Evolutionary conservation across 2,888 invertebrate genomes (phyloP), one percentile per base, ranked within the genome.

Genomic region (Macrosoma leucophasiata): DNA sequence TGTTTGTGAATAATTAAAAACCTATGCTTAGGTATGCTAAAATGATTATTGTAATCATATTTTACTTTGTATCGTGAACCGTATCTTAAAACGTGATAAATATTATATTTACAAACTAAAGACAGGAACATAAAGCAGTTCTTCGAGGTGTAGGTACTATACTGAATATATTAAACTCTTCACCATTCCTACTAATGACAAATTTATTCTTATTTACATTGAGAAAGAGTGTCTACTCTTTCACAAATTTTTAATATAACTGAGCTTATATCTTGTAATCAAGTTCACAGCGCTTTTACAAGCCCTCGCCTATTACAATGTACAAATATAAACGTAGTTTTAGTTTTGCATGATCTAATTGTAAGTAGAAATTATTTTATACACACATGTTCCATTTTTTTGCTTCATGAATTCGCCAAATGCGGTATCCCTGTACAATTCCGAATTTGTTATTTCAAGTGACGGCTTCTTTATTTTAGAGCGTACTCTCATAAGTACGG

Each of bases 101-200:
- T 72, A 72, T 58, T 73, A 65, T 57, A 68, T 79, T 81, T 81
- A 70, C 79, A 82, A 77, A 81, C 71, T 77, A 79, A 81, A 74
- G 53, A 66, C 75, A 82, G 79, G 84, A 84, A 84, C 84, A 81
- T 76, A 82, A 79, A 76, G 77, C 75, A 79, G 79, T 78, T 73
- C 72, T 64, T 79, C 72, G 62, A 69, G 70, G 72, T 46, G 51
- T 51, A 51, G 40, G 70, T 67, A 49, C 48, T 54, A 61, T 69
- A 65, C 55, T 70, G 71, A 75, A 79, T 81, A 82, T 82, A 81
- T 81, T 82, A 84, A 72, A 73, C 62, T 73, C 73, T 75, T 70
- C 59, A 69, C 60, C 62, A 58, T 67, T 69, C 46, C 61, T 65
- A 62, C 63, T 69, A 71, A 58, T 59, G 62, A 63, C 58, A 61